Conservation (phyloP, 2,888 invertebrate species). For the Euspilapteryx auroguttella region DNA sequence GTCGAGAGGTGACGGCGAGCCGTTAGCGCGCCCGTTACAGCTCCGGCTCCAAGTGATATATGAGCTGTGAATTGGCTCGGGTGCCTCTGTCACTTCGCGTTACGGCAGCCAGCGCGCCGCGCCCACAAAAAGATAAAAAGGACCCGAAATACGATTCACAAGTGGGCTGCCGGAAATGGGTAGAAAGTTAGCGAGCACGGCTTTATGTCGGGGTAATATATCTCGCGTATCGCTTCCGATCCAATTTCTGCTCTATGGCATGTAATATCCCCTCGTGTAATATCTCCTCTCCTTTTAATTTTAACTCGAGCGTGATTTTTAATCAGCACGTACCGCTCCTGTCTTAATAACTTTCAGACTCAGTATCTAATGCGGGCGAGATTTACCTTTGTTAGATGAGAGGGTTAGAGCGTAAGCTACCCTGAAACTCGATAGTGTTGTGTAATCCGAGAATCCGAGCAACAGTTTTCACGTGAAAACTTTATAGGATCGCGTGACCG, state of each 20-base stretch:
- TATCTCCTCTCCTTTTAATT: slow-evolving; percentile 50
- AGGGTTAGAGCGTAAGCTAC: too few relatives aligned
- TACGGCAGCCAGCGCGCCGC: slow-evolving; percentile 26
- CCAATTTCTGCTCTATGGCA: slow-evolving; percentile 55
- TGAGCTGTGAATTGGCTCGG: slow-evolving; percentile 53
- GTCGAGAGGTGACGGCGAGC: slow-evolving; percentile 42
- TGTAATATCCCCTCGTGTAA: slow-evolving; percentile 41
- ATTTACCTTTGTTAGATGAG: too few relatives aligned
- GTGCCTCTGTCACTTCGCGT: slow-evolving; percentile 52
- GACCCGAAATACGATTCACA: slow-evolving; percentile 55
- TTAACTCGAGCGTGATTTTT: slow-evolving; percentile 31
- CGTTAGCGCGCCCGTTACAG: slow-evolving; percentile 46
- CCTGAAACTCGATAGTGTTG: too few relatives aligned
- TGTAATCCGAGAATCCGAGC: too few relatives aligned
- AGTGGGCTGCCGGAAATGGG: slow-evolving; percentile 56
- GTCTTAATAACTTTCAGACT: not conserved
- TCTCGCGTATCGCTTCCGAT: slow-evolving; percentile 46
- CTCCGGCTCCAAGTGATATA: slow-evolving; percentile 50
- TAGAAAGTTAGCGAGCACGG: slow-evolving; percentile 49
- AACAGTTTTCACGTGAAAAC: too few relatives aligned
- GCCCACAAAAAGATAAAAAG: slow-evolving; percentile 55
- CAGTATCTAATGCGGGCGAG: too few relatives aligned
- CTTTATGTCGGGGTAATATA: slow-evolving; percentile 54
- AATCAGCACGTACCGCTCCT: slow-evolving; percentile 19
- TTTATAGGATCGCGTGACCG: slow-evolving; percentile 24